Evolutionary conservation across 1,140 invertebrate genomes (phyloP).

Genomic region (Chironomus tepperi): DNA sequence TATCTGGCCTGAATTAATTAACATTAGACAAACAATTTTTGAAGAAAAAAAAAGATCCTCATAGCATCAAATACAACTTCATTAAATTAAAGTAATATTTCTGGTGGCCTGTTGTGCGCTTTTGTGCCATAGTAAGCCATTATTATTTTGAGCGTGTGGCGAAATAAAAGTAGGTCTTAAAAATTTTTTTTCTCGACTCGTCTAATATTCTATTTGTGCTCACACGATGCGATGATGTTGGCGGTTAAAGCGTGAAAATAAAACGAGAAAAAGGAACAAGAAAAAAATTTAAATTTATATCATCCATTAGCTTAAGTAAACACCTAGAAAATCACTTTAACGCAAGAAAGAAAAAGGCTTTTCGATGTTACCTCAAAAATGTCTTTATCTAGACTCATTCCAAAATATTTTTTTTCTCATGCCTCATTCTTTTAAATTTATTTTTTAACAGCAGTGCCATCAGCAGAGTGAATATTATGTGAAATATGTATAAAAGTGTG

Average conservation of each 20-base stretch:
- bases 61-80: too few relatives aligned
- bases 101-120: not conserved
- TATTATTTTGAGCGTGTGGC: not conserved
- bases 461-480: not conserved
- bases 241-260: not conserved
- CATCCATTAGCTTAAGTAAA: conserved; percentile 23
- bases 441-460: not conserved
- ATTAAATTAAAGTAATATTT: not conserved
- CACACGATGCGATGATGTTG: not conserved
- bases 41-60: too few relatives aligned
- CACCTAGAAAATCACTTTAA: conserved; percentile 21
- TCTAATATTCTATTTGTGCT: not conserved
- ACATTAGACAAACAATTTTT: too few relatives aligned
- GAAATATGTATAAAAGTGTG: not conserved
- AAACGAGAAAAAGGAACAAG: not conserved
- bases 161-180: not conserved
- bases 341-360: not conserved
- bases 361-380: not conserved
- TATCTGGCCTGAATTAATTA: too few relatives aligned
- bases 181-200: not conserved
- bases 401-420: too few relatives aligned
- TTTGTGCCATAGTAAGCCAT: not conserved
- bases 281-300: conserved; percentile 21
- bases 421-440: not conserved
- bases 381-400: not conserved